These are phyloP conservation scores for Psettodes erumei DNA, from an alignment of 2,113 vertebrate species.

Conservation along the genomic window DNA sequence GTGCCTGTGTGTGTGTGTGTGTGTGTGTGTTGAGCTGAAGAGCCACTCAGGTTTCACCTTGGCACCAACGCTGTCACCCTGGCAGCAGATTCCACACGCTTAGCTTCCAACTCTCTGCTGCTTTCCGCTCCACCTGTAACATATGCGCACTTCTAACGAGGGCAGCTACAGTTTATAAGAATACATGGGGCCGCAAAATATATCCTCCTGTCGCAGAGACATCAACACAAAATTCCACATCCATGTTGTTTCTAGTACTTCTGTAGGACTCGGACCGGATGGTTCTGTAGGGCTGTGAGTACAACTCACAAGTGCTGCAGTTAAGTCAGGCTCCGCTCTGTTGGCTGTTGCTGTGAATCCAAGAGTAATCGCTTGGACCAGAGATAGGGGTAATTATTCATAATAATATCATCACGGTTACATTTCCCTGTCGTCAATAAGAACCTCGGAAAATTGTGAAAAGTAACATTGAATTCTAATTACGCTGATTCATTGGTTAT, in stretches of 20 bases:
- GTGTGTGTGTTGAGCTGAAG: conserved; percentile 42
- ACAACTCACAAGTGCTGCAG: conserved; percentile 27
- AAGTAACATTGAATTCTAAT: background rate
- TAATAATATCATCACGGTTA: too few relatives aligned
- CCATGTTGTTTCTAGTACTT: conserved; percentile 47
- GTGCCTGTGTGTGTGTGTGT: conserved; percentile 1
- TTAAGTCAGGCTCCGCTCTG: conserved; percentile 30
- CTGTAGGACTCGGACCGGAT: conserved; percentile 9
- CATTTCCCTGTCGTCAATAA: background rate
- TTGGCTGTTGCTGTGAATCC: conserved; percentile 23
- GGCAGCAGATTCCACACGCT: conserved; percentile 67
- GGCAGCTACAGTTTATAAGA: conserved; percentile 65
- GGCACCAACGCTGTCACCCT: conserved; percentile 67
- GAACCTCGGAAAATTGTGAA: background rate
- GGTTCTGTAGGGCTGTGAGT: too few relatives aligned
- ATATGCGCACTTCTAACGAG: conserved; percentile 72
- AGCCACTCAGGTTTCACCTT: conserved; percentile 74
- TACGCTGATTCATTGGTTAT: background rate
- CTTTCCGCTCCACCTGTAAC: conserved; percentile 81
- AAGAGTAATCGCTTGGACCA: conserved; percentile 26
- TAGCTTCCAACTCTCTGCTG: conserved; percentile 60
- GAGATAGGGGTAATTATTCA: background rate
- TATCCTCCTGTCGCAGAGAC: conserved; percentile 48
- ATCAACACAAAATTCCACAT: conserved; percentile 47
- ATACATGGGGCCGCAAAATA: conserved; percentile 54